Conservation (phyloP, 2,113 vertebrate species). For the Chloroceryle aenea region DNA sequence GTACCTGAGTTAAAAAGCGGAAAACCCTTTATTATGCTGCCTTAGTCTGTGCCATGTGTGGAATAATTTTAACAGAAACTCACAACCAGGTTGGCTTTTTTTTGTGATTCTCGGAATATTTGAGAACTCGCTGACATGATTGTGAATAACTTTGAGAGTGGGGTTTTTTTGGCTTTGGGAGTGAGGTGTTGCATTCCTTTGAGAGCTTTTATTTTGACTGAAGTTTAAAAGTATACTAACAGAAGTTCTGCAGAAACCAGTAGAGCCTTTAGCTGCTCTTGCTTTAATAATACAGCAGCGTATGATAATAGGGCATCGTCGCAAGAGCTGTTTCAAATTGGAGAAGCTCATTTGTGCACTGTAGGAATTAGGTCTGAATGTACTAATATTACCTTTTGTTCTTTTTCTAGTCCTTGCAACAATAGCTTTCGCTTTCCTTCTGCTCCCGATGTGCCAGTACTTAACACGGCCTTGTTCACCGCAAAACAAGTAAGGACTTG, state of each 20-base stretch:
- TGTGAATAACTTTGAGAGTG: neutral
- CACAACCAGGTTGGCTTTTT: neutral
- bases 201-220: neutral
- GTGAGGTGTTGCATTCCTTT: neutral
- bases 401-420: constrained; percentile 91
- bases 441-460: constrained; percentile 99
- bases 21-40: neutral
- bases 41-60: neutral
- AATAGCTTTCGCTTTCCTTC: constrained; percentile 98
- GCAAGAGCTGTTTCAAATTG: constrained; percentile 3
- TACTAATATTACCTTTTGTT: constrained; percentile 59
- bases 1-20: neutral
- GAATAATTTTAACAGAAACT: neutral
- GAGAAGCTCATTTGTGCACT: neutral
- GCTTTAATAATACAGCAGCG: neutral
- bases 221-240: neutral
- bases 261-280: neutral
- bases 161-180: neutral
- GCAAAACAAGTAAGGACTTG: constrained; percentile 93
- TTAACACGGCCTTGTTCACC: constrained; percentile 97
- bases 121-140: neutral
- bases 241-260: neutral
- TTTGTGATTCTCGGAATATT: neutral
- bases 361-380: constrained; percentile 13
- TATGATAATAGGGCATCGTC: neutral